Base-by-base conservation (phyloP, 2,797 vertebrate genomes). In the Alosa sapidissima region DNA sequence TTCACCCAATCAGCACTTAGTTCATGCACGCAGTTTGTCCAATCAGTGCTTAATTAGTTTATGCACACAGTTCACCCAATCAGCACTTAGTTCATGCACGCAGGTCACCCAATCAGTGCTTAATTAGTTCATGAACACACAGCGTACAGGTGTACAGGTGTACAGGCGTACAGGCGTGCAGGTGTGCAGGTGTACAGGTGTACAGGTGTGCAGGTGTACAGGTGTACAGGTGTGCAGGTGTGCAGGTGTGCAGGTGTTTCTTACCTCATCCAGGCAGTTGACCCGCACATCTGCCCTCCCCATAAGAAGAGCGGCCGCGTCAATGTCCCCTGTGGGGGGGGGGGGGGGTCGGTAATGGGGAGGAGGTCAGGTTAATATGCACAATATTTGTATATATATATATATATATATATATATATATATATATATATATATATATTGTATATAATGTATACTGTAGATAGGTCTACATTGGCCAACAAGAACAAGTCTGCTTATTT, bases 231-330 rank as follows among this genome's bases (percentile, higher is more conserved):
- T n/a, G n/a, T n/a, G n/a, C n/a, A n/a, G n/a, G n/a, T n/a, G n/a
- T n/a, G n/a, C 7, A n/a, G n/a, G 33, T 52, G 9, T 11, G 11
- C 51, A 52, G 51, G 19, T 28, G 24, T 19, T 65, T 1, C 21
- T 52, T 95, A 99, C 98, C 97, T 99, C 97, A 94, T 99, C 98
- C 94, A 99, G 92, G 93, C 97, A 98, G 95, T 99, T 99, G 84
- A 99, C 97, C 83, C 94, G 92, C 81, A 99, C 97, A 94, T 97
- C 97, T 93, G 96, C 99, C 90, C 94, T 98, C 24, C 97, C 98
- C 87, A 99, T 91, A 5, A 99, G 93, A 86, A 96, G 95, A 49
- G 97, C 96, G 1, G 97, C 97, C 90, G 99, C 98, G 84, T 97
- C 97, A 0, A 96, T 94, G 81, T 97, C 97, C 88, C 98, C 98